These are phyloP conservation scores for Aplysina aerophoba DNA, from an alignment of 37 sponge, comb jelly and placozoan species.

Conservation along the genomic window DNA sequence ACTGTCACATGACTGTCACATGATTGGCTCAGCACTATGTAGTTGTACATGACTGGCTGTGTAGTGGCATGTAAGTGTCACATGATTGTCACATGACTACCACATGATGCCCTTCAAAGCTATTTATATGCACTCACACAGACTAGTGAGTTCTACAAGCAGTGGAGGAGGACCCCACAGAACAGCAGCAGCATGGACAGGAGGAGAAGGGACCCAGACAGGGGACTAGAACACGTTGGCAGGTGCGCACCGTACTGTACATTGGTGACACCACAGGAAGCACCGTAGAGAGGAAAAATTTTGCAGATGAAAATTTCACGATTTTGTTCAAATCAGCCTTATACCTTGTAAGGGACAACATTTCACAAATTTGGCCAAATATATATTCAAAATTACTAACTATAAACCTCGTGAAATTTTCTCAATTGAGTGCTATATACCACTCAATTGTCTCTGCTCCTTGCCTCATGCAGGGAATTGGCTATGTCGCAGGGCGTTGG, in stretches of 20 bases:
- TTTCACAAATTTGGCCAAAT: too few relatives aligned
- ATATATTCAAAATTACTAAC: too few relatives aligned
- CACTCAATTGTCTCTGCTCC: not conserved
- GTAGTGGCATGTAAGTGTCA: not conserved
- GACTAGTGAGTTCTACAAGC: slow-evolving; percentile 76
- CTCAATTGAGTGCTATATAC: too few relatives aligned
- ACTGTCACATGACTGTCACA: not conserved
- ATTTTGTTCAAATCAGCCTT: too few relatives aligned
- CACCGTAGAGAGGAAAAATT: too few relatives aligned
- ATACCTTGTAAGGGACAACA: too few relatives aligned
- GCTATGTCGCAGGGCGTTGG: slow-evolving; percentile 59
- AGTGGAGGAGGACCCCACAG: slow-evolving; percentile 76
- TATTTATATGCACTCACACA: not conserved
- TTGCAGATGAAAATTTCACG: too few relatives aligned
- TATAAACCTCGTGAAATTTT: not conserved
- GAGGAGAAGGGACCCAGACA: slow-evolving; percentile 82
- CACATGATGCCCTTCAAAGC: not conserved
- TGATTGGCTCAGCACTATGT: too few relatives aligned
- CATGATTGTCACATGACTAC: not conserved
- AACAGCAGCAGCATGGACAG: slow-evolving; percentile 46
- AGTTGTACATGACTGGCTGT: not conserved
- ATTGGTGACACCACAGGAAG: too few relatives aligned
- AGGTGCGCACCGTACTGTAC: too few relatives aligned
- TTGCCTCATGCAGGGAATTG: slow-evolving; percentile 55
- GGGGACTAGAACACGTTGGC: slow-evolving; percentile 90